These are phyloP conservation scores for Siphlonurus alternatus DNA, from an alignment of 2,888 invertebrate genomes.

Conservation along the genomic window DNA sequence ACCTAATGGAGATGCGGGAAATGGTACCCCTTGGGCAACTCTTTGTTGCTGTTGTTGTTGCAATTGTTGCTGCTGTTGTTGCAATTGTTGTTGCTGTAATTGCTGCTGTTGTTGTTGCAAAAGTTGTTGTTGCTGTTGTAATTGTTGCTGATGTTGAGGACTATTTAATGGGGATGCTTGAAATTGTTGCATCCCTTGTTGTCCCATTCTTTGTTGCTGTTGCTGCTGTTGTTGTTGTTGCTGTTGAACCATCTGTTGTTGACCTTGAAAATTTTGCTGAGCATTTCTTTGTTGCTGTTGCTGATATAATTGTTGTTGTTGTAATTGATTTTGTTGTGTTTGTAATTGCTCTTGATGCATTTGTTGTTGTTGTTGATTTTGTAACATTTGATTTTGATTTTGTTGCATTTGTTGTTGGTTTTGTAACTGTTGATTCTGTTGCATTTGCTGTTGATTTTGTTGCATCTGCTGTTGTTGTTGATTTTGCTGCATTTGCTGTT, in stretches of 20 bases:
- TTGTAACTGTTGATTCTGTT: slow-evolving; percentile 8
- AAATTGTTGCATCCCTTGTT: slow-evolving; percentile 23
- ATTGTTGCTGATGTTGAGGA: slow-evolving; percentile 19
- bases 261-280: neutral
- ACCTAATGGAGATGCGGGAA: slow-evolving; percentile 5
- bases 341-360: slow-evolving; percentile 17
- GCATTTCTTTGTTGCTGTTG: slow-evolving; percentile 8
- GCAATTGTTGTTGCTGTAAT: slow-evolving; percentile 2
- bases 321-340: slow-evolving; percentile 18
- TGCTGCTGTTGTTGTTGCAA: slow-evolving; percentile 12
- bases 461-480: slow-evolving; percentile 17
- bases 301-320: slow-evolving; percentile 11
- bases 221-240: slow-evolving; percentile 16
- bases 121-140: neutral
- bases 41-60: neutral
- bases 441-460: slow-evolving; percentile 10
- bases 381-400: slow-evolving; percentile 11
- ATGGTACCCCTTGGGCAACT: neutral
- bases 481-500: slow-evolving; percentile 11
- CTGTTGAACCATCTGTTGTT: slow-evolving; percentile 19
- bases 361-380: slow-evolving; percentile 14
- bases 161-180: slow-evolving; percentile 17
- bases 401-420: slow-evolving; percentile 11
- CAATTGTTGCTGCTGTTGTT: slow-evolving; percentile 28
- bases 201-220: slow-evolving; percentile 6